A percentile compares a stretch with the other conserved stretches of the same genome.
These are phyloP conservation scores for Galago senegalensis DNA, from an alignment of 2,797 vertebrate genomes.

Conservation along the genomic window DNA sequence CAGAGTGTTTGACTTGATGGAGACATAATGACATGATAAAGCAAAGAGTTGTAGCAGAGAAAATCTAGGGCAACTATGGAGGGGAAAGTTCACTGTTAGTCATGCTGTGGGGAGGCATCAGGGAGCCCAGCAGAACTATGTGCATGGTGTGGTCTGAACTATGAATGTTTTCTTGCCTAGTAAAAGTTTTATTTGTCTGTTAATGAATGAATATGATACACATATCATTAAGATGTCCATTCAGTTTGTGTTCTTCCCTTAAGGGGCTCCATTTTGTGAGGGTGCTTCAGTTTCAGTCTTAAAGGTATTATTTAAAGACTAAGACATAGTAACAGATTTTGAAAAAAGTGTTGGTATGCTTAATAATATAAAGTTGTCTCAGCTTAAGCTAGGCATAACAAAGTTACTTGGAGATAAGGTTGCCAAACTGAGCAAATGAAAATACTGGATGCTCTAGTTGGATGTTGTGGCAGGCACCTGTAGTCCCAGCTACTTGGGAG, in stretches of 20 bases:
- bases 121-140: background rate
- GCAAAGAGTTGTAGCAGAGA: background rate
- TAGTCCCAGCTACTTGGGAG: too few relatives aligned
- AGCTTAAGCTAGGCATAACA: background rate
- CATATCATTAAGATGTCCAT: slow-evolving; percentile 32
- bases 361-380: slow-evolving; percentile 37
- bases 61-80: background rate
- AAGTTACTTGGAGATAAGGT: background rate
- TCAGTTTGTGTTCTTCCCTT: slow-evolving; percentile 56
- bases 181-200: background rate
- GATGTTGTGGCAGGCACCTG: too few relatives aligned
- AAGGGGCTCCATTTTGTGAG: slow-evolving; percentile 18
- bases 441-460: background rate
- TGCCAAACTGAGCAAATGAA: slow-evolving; percentile 24
- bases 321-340: slow-evolving; percentile 7
- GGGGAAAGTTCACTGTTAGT: background rate
- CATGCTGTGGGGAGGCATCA: background rate
- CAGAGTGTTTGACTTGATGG: slow-evolving; percentile 39
- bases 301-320: slow-evolving; percentile 56
- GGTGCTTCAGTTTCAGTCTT: background rate
- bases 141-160: background rate
- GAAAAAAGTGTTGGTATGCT: background rate
- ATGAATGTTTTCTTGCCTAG: slow-evolving; percentile 47
- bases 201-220: background rate
- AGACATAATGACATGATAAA: background rate